Evolutionary conservation across 2,888 invertebrate genomes (phyloP), one percentile per base, ranked within the genome.

Genomic region (Liodrosophila aerea): DNA sequence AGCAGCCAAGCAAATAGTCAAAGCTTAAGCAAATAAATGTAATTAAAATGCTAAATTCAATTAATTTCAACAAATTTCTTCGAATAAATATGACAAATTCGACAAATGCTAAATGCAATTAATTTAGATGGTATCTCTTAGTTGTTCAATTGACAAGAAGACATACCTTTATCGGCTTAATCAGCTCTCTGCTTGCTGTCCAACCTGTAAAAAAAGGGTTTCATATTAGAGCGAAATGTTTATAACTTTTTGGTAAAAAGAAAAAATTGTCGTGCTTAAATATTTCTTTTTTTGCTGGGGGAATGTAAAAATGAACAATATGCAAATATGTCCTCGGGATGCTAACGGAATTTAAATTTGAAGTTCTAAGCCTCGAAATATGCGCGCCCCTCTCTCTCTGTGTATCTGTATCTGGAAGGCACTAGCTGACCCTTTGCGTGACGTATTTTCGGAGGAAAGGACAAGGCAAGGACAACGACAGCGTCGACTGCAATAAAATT

Each of bases 151-250:
- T 7, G 0, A 40, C 8, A 7, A 16, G 40, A 2, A 22, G 5
- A 67, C 85, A 41, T 82, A 80, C 78, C 78, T 81, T 85, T 74
- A 72, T 82, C 61, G 59, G 56, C 62, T 78, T 85, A 82, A 82
- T 78, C 68, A 74, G 65, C 57, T 2, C 58, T 40, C 59, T 54
- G 63, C 63, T 59, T 58, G 7, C n/a, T 11, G 30, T 18, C 15
- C 2, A 30, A 40, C 39, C 59, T 66, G 52, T 9, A 57, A 58
- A 30, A 59, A 74, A 81, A 56, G 82, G 74, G 50, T 77, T 77
- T 50, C 56, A 64, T 66, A 73, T 78, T 85, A 85, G 72, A n/a
- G n/a, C n/a, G n/a, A 74, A 71, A 64, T 71, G 78, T 40, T 62
- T 64, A 64, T 62, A 77, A 85, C 60, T 71, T 84, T 70, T 64